phyloP scores from a whole-genome alignment of 2,888 invertebrate genomes.

The Limnephilus lunatus region DNA sequence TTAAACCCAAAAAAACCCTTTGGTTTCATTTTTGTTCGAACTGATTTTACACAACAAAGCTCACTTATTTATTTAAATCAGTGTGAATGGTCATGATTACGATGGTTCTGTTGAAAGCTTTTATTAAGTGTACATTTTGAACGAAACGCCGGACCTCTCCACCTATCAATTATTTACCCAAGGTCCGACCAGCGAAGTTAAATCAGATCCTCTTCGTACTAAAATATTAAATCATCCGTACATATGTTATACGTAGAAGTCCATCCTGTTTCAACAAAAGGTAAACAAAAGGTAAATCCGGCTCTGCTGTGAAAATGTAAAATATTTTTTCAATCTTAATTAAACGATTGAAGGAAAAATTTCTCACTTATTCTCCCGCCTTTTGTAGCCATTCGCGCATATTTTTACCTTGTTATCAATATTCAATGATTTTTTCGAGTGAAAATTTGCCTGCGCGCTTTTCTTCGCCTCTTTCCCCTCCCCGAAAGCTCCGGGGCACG shows the following conservation, averaged over 20 bases:
- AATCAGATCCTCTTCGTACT: background rate
- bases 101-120: background rate
- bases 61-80: background rate
- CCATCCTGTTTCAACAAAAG: background rate
- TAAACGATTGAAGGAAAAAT: background rate
- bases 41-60: background rate
- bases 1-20: background rate
- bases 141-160: background rate
- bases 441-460: constrained; percentile 23
- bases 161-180: background rate
- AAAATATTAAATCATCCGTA: background rate
- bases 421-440: constrained; percentile 33
- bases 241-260: background rate
- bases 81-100: background rate
- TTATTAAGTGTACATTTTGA: background rate
- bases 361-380: background rate
- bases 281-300: background rate
- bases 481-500: background rate
- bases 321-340: background rate
- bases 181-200: background rate
- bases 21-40: background rate
- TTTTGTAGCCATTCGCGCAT: constrained; percentile 12
- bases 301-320: background rate
- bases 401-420: constrained; percentile 31
- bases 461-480: background rate